phyloP scores from a whole-genome alignment of 1,140 invertebrate species.

The Doryteuthis pealeii region DNA sequence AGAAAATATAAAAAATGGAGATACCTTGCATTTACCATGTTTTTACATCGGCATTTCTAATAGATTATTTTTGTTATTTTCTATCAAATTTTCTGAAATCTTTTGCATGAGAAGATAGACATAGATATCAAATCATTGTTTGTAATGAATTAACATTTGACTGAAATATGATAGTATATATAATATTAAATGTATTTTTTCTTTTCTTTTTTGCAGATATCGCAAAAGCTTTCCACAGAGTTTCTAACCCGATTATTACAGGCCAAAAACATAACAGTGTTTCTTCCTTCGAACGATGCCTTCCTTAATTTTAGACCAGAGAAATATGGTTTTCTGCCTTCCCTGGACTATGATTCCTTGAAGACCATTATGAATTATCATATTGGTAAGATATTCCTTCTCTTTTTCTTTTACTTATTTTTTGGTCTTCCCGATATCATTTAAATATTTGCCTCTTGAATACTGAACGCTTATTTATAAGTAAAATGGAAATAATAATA shows the following conservation, averaged over 20 bases:
- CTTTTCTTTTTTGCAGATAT: constrained; percentile 23
- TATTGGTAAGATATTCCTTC: neutral
- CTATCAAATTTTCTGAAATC: neutral
- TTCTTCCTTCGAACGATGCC: constrained; percentile 30
- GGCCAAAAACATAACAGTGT: constrained; percentile 32
- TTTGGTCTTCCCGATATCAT: no score
- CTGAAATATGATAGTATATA: neutral
- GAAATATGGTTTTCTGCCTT: constrained; percentile 6
- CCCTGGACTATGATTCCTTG: constrained; percentile 1
- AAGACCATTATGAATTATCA: constrained; percentile 7
- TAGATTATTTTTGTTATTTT: no score
- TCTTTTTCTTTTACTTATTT: no score
- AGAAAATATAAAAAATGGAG: no score
- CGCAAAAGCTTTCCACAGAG: constrained; percentile 15
- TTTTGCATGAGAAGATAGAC: neutral
- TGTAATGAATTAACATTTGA: neutral
- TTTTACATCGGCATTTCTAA: neutral
- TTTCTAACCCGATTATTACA: constrained; percentile 24
- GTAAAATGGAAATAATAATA: no score
- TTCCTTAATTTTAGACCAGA: constrained; percentile 25
- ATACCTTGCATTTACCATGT: neutral
- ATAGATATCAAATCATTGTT: neutral
- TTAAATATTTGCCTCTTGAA: no score
- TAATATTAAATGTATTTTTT: neutral
- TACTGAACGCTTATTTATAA: no score